Evolutionary conservation across 2,113 vertebrate genomes (phyloP).

Genomic region (Sus scrofa): T2T-Sscrofa CM000812.6:205893501-205894000

Average conservation of each 20-base stretch:
- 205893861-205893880: not conserved
- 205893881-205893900: not conserved
- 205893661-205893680: not conserved
- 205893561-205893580: not conserved
- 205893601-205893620: slow-evolving; percentile 5
- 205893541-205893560: not conserved
- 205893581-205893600: not conserved
- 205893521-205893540: not conserved
- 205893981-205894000: not conserved
- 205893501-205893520: not conserved
- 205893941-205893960: not conserved
- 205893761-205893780: not conserved
- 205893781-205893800: not conserved
- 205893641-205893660: slow-evolving; percentile 39
- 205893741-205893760: not conserved
- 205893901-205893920: not conserved
- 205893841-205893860: not conserved
- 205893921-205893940: not conserved
- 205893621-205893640: slow-evolving; percentile 10
- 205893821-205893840: not conserved
- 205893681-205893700: not conserved
- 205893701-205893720: slow-evolving; percentile 23
- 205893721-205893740: not conserved
- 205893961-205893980: not conserved
- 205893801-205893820: not conserved